These are phyloP conservation scores for Carollia perspicillata DNA, from an alignment of 2,113 vertebrate species.

Conservation along the genomic window DNA sequence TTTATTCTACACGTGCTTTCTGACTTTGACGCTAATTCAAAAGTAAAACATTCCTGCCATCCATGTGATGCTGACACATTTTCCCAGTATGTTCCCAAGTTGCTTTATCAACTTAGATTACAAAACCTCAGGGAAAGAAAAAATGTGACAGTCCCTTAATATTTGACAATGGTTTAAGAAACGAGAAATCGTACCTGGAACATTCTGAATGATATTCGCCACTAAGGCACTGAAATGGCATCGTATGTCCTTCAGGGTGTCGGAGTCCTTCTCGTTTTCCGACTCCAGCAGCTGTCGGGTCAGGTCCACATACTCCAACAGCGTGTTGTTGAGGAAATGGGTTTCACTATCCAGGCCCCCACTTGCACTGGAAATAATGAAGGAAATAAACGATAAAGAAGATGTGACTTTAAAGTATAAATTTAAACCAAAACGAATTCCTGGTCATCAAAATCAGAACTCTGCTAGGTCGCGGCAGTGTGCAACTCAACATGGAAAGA, in stretches of 20 bases:
- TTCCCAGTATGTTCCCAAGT: not conserved
- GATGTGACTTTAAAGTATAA: not conserved
- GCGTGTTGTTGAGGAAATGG: slow-evolving; percentile 95
- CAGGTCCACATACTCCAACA: slow-evolving; percentile 97
- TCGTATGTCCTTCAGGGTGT: slow-evolving; percentile 96
- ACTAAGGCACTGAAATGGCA: slow-evolving; percentile 99
- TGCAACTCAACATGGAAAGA: not conserved
- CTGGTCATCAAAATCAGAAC: not conserved
- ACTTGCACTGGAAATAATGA: slow-evolving; percentile 86
- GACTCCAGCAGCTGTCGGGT: slow-evolving; percentile 97
- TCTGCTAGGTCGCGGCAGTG: not conserved
- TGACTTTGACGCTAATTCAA: not conserved
- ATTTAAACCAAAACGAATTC: not conserved
- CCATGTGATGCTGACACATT: not conserved
- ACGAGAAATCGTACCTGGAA: slow-evolving; percentile 88
- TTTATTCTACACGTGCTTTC: not conserved
- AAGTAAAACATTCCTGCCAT: not conserved
- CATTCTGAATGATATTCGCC: slow-evolving; percentile 99
- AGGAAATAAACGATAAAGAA: slow-evolving; percentile 20
- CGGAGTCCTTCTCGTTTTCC: slow-evolving; percentile 99
- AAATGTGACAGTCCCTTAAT: not conserved
- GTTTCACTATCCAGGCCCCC: slow-evolving; percentile 97
- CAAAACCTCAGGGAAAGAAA: not conserved
- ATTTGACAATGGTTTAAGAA: not conserved
- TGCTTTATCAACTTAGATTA: not conserved